Evolutionary conservation across 2,113 vertebrate genomes (phyloP).

Genomic region (Campylomormyrus numenius): DNA sequence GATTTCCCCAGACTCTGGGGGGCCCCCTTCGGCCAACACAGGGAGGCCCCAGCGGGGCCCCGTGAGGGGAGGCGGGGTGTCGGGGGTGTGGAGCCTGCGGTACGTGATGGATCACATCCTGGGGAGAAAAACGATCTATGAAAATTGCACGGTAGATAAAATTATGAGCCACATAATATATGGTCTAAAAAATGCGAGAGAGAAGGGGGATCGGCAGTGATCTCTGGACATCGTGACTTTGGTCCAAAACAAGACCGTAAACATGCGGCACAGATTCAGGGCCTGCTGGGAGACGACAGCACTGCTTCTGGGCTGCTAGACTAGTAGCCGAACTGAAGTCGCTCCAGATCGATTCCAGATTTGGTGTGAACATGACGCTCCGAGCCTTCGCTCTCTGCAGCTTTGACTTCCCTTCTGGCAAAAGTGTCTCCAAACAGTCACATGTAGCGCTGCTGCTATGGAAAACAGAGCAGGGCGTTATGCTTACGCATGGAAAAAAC

Average conservation of each 20-base stretch:
- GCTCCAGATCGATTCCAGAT: constrained; percentile 25
- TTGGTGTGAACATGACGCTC: constrained; percentile 28
- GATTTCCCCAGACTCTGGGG: constrained; percentile 34
- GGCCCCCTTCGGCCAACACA: constrained; percentile 40
- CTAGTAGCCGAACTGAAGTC: constrained; percentile 24
- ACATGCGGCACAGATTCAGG: neutral
- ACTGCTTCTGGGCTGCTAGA: constrained; percentile 18
- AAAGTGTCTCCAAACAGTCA: neutral
- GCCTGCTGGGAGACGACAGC: neutral
- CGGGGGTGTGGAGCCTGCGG: neutral
- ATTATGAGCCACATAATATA: neutral
- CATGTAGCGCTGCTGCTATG: constrained; percentile 25
- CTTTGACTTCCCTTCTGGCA: neutral
- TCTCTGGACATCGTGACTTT: neutral
- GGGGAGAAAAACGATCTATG: neutral
- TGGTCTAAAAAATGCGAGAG: neutral
- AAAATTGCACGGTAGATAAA: neutral
- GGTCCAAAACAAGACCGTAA: neutral
- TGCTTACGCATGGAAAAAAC: constrained; percentile 31
- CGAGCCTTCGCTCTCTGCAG: constrained; percentile 6
- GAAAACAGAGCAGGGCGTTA: constrained; percentile 40
- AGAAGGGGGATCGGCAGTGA: neutral
- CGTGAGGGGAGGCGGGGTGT: neutral
- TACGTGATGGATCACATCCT: constrained; percentile 10
- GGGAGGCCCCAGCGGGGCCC: constrained; percentile 38